Base-by-base conservation (phyloP, 2,888 invertebrate species). In the Ormyrus pomaceus region DNA sequence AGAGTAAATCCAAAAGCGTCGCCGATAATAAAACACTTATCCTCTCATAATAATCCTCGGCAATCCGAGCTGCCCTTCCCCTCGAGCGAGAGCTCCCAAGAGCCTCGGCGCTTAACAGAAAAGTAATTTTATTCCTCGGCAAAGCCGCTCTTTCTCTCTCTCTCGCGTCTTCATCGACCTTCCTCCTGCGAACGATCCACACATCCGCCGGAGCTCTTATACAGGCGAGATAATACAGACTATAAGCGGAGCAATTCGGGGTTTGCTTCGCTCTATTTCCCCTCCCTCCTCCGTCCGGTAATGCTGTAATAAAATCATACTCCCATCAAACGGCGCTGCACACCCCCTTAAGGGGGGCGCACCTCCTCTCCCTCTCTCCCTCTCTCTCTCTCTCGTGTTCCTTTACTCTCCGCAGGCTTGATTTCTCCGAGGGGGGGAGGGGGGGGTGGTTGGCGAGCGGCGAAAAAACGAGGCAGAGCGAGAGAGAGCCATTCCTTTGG, bases 261-360 rank as follows among this genome's bases (percentile, higher is more conserved):
- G 87, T 88, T 89, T 88, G 87, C 87, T 87, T 87, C 86, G 86
- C 86, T 87, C 11, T 53, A 10, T 45, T 66, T 7, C 50, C n/a
- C 55, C 55, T 56, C 62, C 69, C 76, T 53, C 53, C 19, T 45
- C 53, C 45, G 45, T 70, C 53, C 86, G 88, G 89, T 91, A 90
- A 91, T 91, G 88, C 89, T 87, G 89, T 89, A 90, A 91, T 91
- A 91, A 91, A 91, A 90, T 91, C 90, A 90, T 90, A 90, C 90
- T 89, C 89, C 88, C 89, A 89, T 88, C 88, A 89, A 90, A 78
- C 87, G 86, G 85, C 84, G 84, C 86, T 87, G 87, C 87, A 86
- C 86, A 87, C 85, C 85, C 87, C 85, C 85, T 85, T 85, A 82
- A 84, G 83, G 83, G 84, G 84, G 83, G 83, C 68, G 73, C 4